Conservation (phyloP, 2,888 invertebrate species). For the Kryphioiulus occultus region DNA sequence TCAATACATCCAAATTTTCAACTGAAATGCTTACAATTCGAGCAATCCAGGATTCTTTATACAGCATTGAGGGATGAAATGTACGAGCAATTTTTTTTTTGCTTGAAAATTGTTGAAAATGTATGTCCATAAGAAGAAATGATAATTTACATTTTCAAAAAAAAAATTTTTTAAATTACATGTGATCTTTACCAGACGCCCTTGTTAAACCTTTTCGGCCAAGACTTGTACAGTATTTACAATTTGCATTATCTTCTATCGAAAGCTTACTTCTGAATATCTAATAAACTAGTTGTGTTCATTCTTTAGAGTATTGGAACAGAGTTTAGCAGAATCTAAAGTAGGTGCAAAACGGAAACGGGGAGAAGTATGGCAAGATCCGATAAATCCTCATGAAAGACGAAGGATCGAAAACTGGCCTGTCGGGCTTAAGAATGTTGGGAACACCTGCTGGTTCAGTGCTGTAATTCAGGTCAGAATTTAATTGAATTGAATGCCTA, state of each 20-base stretch:
- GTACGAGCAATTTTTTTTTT: too few species aligned
- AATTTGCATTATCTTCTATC: slow-evolving; percentile 19
- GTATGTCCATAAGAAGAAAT: background rate
- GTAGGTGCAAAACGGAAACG: slow-evolving; percentile 62
- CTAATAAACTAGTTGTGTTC: background rate
- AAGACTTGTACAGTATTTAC: slow-evolving; percentile 42
- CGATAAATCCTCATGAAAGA: slow-evolving; percentile 62
- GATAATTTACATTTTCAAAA: background rate
- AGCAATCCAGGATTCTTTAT: too few species aligned
- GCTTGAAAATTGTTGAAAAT: too few species aligned
- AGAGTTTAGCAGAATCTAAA: slow-evolving; percentile 63
- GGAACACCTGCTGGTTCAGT: slow-evolving; percentile 66
- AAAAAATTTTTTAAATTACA: background rate
- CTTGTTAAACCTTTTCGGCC: background rate
- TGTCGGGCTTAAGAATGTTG: slow-evolving; percentile 65
- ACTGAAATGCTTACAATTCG: too few species aligned
- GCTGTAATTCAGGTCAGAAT: slow-evolving; percentile 64
- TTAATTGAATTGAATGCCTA: background rate
- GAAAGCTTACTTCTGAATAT: background rate
- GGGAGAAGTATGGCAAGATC: slow-evolving; percentile 63
- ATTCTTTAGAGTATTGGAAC: slow-evolving; percentile 62
- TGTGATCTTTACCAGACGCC: background rate
- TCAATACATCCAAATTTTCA: too few species aligned
- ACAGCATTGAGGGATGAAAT: too few species aligned
- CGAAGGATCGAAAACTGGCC: slow-evolving; percentile 61